Evolutionary conservation across 2,888 invertebrate genomes (phyloP).

Genomic region (Athripsodes cinereus): DNA sequence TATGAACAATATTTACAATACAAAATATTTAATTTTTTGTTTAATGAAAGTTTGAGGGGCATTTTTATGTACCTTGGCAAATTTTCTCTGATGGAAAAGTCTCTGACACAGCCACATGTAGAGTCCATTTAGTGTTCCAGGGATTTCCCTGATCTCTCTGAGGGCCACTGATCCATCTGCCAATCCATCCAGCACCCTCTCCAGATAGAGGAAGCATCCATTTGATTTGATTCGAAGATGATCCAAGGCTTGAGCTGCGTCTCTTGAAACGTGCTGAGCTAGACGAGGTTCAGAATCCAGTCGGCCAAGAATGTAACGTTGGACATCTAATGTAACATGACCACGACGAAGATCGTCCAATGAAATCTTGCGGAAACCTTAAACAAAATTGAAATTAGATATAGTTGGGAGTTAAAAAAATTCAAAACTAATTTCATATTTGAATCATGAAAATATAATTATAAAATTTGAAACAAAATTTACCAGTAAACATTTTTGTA

Average conservation of each 20-base stretch:
- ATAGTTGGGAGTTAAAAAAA: neutral
- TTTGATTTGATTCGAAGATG: conserved; percentile 94
- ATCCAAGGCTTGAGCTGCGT: conserved; percentile 92
- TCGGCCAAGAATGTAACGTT: conserved; percentile 87
- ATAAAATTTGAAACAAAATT: conserved; percentile 9
- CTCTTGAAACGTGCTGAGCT: conserved; percentile 80
- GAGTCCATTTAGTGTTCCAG: conserved; percentile 90
- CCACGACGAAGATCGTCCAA: conserved; percentile 85
- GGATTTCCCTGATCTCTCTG: conserved; percentile 87
- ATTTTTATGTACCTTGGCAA: conserved; percentile 61
- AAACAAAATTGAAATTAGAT: neutral
- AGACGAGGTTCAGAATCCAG: conserved; percentile 85
- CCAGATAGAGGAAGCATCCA: conserved; percentile 82
- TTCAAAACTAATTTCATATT: neutral
- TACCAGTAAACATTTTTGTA: conserved; percentile 70
- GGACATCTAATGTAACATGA: conserved; percentile 90
- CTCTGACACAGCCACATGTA: conserved; percentile 94
- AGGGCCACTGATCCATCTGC: conserved; percentile 89
- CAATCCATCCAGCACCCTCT: conserved; percentile 86
- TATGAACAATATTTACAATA: conserved; percentile 14
- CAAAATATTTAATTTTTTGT: neutral
- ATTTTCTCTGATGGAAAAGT: conserved; percentile 82
- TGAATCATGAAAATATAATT: neutral
- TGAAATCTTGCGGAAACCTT: conserved; percentile 82
- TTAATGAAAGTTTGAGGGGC: neutral